Evolutionary conservation across 2,113 vertebrate species (phyloP), one percentile per base, ranked within the genome.

Genomic region (Amphiprion ocellaris): DNA sequence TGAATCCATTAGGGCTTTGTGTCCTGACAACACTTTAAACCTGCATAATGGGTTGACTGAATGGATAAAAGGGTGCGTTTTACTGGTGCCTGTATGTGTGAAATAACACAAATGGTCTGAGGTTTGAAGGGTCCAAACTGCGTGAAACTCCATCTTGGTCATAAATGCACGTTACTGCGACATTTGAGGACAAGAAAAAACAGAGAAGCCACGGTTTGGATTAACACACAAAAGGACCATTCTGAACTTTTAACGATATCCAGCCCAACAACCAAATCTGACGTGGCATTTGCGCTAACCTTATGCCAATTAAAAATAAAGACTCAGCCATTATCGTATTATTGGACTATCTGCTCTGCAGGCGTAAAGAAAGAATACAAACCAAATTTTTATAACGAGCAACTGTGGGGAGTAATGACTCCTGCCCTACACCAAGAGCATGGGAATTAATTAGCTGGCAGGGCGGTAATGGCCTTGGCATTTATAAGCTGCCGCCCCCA

Each of bases 381-480:
- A 82, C 66, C 11, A 59, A 54, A 83, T 84, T 82, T 87, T 81
- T 62, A 78, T 84, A 86, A 92, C 44, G 55, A 83, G 83, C 61
- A 17, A 69, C 64, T 58, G 83, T 26, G 50, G 65, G 71, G 54
- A 69, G 71, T 85, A 81, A 87, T 74, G 83, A 79, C 78, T 89
- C 73, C 52, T 84, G 84, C 83, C 74, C 65, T 39, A 76, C 84
- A 84, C 74, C 67, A 30, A 50, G 65, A 87, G 66, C 82, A 56
- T 3, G 61, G 69, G 79, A 83, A 82, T 89, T 87, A 85, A 88
- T 89, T 89, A 88, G 75, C 77, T 72, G 52, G 77, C 74, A 46
- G 77, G 74, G 62, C 74, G 50, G 56, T 92, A 88, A 92, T 80
- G 66, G 87, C 75, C 80, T 67, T 89, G 87, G 79, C 87, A 88